Evolutionary conservation across 2,888 invertebrate genomes (phyloP).

Genomic region (Trissolcus brochymenae): DNA sequence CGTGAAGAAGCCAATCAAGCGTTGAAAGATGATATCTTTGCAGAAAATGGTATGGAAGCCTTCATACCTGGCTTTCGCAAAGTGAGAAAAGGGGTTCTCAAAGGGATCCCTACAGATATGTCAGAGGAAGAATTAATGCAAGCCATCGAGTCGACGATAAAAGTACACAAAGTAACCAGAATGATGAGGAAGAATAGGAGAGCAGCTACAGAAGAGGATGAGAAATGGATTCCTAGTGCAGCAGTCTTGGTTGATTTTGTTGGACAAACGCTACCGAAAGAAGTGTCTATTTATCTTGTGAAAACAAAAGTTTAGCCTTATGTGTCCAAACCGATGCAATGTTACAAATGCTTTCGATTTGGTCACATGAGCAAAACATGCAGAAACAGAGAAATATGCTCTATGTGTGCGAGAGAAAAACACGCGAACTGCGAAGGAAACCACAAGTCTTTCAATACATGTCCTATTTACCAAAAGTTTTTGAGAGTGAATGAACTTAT

Average conservation of each 20-base stretch:
- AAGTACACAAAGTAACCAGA: not conserved
- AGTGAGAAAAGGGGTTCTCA: not conserved
- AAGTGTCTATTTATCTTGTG: not conserved
- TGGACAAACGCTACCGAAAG: not conserved
- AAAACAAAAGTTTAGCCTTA: not conserved
- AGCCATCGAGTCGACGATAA: not conserved
- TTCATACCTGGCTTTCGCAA: constrained; percentile 1
- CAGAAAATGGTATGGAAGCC: not conserved
- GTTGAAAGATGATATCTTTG: not conserved
- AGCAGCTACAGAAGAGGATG: not conserved
- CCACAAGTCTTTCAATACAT: too few relatives aligned
- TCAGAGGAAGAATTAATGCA: not conserved
- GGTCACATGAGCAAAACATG: not conserved
- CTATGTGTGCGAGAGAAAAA: not conserved
- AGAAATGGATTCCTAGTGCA: not conserved
- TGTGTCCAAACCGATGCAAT: not conserved
- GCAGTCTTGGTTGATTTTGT: not conserved
- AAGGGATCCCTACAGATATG: not conserved
- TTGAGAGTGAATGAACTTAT: too few relatives aligned
- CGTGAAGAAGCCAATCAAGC: not conserved
- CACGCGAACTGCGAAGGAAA: too few relatives aligned
- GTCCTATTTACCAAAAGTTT: too few relatives aligned
- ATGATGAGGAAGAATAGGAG: not conserved
- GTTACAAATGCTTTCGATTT: not conserved
- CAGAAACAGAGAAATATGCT: not conserved